These are phyloP conservation scores for Apolygus lucorum DNA, from an alignment of 1,140 invertebrate genomes.

Conservation along the genomic window DNA sequence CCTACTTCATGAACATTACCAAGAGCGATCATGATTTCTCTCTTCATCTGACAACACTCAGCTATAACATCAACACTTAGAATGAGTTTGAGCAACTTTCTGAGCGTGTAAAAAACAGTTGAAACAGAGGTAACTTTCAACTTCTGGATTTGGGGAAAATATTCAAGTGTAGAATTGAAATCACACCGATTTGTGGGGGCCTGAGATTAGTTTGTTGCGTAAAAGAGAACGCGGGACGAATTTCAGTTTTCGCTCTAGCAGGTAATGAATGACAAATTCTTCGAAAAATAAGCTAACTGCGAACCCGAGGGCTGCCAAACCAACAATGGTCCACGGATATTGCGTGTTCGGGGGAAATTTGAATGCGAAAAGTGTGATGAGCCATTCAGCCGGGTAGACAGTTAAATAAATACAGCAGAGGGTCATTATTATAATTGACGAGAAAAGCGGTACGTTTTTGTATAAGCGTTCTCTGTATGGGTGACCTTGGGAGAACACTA, in stretches of 20 bases:
- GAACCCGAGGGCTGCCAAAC: constrained; percentile 49
- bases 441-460: constrained; percentile 62
- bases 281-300: constrained; percentile 48
- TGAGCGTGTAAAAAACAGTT: no score
- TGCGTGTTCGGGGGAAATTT: constrained; percentile 52
- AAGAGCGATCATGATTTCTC: no score
- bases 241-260: constrained; percentile 6
- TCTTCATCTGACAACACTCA: no score
- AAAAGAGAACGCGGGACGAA: not conserved
- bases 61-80: no score
- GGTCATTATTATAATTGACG: constrained; percentile 54
- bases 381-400: constrained; percentile 54
- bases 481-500: constrained; percentile 82
- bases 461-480: constrained; percentile 79
- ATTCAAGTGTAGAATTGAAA: no score
- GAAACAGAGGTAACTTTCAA: no score
- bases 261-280: constrained; percentile 44
- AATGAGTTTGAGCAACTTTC: no score
- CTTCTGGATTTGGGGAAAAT: no score
- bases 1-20: no score
- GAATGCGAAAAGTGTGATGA: constrained; percentile 53
- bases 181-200: no score
- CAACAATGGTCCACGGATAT: constrained; percentile 53
- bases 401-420: constrained; percentile 58
- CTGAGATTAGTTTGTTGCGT: not conserved